These are phyloP conservation scores for Entomobrya proxima DNA, from an alignment of 2,888 invertebrate genomes.

Conservation along the genomic window DNA sequence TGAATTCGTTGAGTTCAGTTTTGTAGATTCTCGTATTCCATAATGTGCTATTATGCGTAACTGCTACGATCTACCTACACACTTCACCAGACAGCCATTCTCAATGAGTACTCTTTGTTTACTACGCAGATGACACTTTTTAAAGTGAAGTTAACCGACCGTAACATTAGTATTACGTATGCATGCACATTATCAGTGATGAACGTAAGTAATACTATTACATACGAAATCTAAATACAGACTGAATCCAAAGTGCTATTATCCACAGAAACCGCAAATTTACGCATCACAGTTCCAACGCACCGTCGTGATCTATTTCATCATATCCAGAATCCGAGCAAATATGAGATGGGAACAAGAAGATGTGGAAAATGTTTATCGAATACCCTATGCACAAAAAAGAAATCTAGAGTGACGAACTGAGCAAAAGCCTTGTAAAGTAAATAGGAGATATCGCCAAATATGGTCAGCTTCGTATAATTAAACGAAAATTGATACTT, in stretches of 20 bases:
- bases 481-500: no score
- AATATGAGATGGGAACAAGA: no score
- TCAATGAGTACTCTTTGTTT: constrained; percentile 32
- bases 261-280: constrained; percentile 49
- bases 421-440: no score
- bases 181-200: no score
- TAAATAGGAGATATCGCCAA: no score
- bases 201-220: not conserved
- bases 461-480: no score
- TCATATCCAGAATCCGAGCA: no score
- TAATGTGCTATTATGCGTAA: not conserved
- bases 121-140: constrained; percentile 32
- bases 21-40: not conserved
- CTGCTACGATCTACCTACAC: not conserved
- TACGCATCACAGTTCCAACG: constrained; percentile 1
- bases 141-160: constrained; percentile 22
- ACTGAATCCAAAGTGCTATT: not conserved
- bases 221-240: no score
- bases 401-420: no score
- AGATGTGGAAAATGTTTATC: no score
- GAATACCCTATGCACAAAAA: no score
- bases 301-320: not conserved
- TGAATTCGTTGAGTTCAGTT: not conserved
- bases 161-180: constrained; percentile 7
- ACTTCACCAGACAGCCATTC: no score